A percentile compares a stretch with the other conserved stretches of the same genome.
Conservation (phyloP, 2,113 vertebrate species). For the Eulemur rufifrons region DNA sequence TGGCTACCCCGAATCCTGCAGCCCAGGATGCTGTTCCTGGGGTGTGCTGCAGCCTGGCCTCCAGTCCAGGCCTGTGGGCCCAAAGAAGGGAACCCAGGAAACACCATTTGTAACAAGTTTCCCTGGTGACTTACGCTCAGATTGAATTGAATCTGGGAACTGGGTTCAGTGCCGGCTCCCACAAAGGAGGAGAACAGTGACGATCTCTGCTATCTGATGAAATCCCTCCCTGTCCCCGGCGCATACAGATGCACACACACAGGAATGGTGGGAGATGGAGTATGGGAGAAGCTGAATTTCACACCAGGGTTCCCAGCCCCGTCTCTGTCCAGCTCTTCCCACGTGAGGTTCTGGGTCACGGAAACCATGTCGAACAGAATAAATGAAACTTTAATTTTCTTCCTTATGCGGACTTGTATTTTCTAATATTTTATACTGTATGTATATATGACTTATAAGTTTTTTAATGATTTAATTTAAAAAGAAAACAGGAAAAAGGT, state of each 20-base stretch:
- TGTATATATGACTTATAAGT: background rate
- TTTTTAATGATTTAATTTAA: too few species aligned
- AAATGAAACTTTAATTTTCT: background rate
- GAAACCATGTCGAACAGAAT: background rate
- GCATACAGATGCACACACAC: background rate
- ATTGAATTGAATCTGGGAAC: background rate
- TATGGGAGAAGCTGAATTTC: background rate
- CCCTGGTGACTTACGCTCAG: background rate
- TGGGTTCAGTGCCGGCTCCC: background rate
- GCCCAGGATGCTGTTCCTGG: background rate
- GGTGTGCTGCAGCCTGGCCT: background rate
- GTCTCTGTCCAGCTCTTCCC: background rate
- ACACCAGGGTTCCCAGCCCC: background rate
- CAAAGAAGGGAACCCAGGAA: background rate
- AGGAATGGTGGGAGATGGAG: background rate
- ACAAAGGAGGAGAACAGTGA: background rate
- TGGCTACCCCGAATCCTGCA: rapidly evolving
- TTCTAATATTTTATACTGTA: background rate
- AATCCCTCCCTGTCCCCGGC: background rate
- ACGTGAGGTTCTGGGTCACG: background rate
- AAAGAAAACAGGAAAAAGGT: too few species aligned
- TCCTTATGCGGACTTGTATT: background rate
- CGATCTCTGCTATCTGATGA: background rate
- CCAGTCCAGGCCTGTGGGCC: rapidly evolving
- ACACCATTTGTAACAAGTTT: background rate